Percentiles rank a stretch among this genome's conserved stretches.
phyloP scores from a whole-genome alignment of 1,140 invertebrate species.

The Druon quercuslanigerum region DNA sequence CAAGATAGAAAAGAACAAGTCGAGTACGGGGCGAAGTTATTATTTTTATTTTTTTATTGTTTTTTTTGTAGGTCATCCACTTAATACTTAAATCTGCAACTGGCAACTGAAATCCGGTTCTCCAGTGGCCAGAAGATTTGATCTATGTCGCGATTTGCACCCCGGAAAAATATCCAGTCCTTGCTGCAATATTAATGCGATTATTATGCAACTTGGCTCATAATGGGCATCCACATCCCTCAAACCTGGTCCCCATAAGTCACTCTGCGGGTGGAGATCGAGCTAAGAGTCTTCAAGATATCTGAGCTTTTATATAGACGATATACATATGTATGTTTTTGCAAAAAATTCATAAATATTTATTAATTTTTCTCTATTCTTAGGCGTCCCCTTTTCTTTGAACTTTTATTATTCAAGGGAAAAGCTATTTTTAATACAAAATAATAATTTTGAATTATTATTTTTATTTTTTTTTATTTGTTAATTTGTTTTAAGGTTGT shows the following conservation, averaged over 20 bases:
- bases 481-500: no score
- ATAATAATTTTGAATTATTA: no score
- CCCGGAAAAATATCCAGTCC: conserved; percentile 31
- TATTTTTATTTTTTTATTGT: not conserved
- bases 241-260: conserved; percentile 35
- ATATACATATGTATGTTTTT: not conserved
- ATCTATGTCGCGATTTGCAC: conserved; percentile 38
- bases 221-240: conserved; percentile 37
- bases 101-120: conserved; percentile 9
- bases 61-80: not conserved
- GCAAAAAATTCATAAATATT: not conserved
- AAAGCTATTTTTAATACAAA: no score
- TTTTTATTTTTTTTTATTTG: no score
- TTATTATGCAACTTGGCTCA: conserved; percentile 46
- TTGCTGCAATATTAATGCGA: conserved; percentile 49
- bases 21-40: not conserved
- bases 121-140: conserved; percentile 14
- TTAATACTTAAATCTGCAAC: conserved; percentile 4
- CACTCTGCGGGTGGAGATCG: conserved; percentile 25
- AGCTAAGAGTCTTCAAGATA: not conserved
- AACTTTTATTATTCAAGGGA: not conserved
- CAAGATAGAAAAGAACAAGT: conserved; percentile 22
- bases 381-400: not conserved
- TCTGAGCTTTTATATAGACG: not conserved
- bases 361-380: not conserved